Base-by-base conservation (phyloP, 2,888 invertebrate genomes). In the Dicycla oo region DNA sequence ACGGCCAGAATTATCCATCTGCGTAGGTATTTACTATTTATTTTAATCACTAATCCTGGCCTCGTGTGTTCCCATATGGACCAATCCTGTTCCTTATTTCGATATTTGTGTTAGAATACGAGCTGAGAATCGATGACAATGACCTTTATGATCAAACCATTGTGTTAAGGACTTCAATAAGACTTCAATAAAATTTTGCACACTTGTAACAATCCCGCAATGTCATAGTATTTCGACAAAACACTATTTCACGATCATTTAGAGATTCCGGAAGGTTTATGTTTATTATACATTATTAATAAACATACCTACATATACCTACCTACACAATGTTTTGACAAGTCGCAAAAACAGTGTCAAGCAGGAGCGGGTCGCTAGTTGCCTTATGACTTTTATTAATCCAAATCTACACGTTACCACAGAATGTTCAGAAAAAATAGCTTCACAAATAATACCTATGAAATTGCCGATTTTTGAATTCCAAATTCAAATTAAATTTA, bases 1-100 rank as follows among this genome's bases (percentile, higher is more conserved):
- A 47, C 53, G 30, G 79, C 79, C 75, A 75, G 45, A 40, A 78
- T 0, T 5, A 62, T 3, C 30, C 30, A 53, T 62, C 45, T 78
- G 34, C 45, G 45, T 45, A n/a, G n/a, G n/a, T n/a, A 51, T 1
- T 47, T 18, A 47, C 18, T 45, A 30, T 62, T 40, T 51, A 62
- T 62, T 70, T 70, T 38, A 20, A 57, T 20, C 30, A 40, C 26
- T 38, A 51, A 45, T 45, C 49, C 13, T 45, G 0, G 26, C 38
- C 40, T 53, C 47, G 15, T 34, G 23, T 6, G 0, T 51, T 56
- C n/a, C 18, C n/a, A n/a, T 30, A 13, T 10, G 15, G 3, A 3
- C 18, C 2, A 45, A 4, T 26, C 0, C 2, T 7, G 10, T 23
- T 26, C 1, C 13, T 11, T 20, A 11, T 1, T 0, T 23, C 26